Conservation (phyloP, 2,797 vertebrate genomes). For the Muraenolepis orangiensis region DNA sequence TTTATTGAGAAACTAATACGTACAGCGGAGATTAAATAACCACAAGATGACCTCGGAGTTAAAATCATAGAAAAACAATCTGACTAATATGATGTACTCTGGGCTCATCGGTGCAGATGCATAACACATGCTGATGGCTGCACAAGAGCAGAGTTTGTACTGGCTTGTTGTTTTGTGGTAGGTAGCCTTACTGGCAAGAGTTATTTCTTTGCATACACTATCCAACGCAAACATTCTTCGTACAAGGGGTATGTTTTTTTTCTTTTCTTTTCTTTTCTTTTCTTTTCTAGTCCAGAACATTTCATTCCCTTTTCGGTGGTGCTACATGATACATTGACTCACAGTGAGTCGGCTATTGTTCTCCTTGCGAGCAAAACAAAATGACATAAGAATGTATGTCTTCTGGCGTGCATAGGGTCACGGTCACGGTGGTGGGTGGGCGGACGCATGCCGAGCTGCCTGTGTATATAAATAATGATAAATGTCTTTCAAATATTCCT, state of each 20-base stretch:
- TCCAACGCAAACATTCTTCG: neutral
- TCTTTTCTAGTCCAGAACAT: neutral
- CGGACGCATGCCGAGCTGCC: neutral
- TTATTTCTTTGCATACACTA: neutral
- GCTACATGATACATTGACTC: neutral
- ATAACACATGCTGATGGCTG: slow-evolving; percentile 20
- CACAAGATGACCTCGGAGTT: neutral
- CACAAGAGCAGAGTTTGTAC: slow-evolving; percentile 7
- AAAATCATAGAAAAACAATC: slow-evolving; percentile 11
- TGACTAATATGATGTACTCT: slow-evolving; percentile 17
- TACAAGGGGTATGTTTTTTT: neutral
- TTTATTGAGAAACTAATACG: neutral
- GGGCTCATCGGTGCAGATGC: slow-evolving; percentile 22
- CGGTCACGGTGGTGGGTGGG: neutral
- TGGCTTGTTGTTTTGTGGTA: slow-evolving; percentile 14
- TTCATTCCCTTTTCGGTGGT: neutral
- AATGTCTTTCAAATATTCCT: neutral
- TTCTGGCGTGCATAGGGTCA: neutral
- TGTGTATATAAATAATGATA: neutral
- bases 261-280: neutral
- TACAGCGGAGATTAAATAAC: neutral
- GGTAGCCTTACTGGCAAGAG: neutral
- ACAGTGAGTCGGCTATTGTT: neutral
- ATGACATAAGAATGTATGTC: neutral
- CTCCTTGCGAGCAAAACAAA: neutral